Percentiles rank a stretch among this genome's conserved stretches.
Evolutionary conservation across 2,797 vertebrate species (phyloP).

Genomic region (Poeciliopsis paucimaculata): DNA sequence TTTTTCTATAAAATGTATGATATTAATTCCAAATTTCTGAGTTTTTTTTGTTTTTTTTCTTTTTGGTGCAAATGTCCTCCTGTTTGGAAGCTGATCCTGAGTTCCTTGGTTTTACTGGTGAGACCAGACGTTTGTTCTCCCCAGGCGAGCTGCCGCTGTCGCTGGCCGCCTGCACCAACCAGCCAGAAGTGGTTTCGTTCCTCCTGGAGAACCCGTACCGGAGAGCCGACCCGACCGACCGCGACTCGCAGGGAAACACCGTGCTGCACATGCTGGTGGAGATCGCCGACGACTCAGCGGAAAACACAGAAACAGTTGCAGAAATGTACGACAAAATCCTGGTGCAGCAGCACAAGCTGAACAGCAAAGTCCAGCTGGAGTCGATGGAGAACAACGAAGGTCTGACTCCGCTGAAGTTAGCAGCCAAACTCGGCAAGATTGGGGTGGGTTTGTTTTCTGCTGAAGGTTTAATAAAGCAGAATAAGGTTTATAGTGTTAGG

Average conservation of each 20-base stretch:
- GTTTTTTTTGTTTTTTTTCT: no score
- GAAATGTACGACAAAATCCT: slow-evolving; percentile 89
- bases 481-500: no score
- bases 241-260: slow-evolving; percentile 89
- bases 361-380: slow-evolving; percentile 78
- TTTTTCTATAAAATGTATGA: no score
- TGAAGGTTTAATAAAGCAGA: background rate
- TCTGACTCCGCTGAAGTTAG: slow-evolving; percentile 87
- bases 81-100: no score
- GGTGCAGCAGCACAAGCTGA: slow-evolving; percentile 75
- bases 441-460: slow-evolving; percentile 76
- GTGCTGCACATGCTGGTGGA: slow-evolving; percentile 88
- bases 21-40: no score
- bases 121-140: background rate
- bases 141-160: slow-evolving; percentile 90
- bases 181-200: slow-evolving; percentile 87
- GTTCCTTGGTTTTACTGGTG: no score
- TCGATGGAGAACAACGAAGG: slow-evolving; percentile 84
- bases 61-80: no score
- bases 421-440: slow-evolving; percentile 89
- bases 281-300: slow-evolving; percentile 85
- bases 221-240: slow-evolving; percentile 74
- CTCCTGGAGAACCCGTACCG: slow-evolving; percentile 87
- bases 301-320: slow-evolving; percentile 89
- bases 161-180: slow-evolving; percentile 93